A percentile compares a stretch with the other conserved stretches of the same genome.
Conservation (phyloP, 2,797 vertebrate genomes). For the Pangasius krempfi region DNA sequence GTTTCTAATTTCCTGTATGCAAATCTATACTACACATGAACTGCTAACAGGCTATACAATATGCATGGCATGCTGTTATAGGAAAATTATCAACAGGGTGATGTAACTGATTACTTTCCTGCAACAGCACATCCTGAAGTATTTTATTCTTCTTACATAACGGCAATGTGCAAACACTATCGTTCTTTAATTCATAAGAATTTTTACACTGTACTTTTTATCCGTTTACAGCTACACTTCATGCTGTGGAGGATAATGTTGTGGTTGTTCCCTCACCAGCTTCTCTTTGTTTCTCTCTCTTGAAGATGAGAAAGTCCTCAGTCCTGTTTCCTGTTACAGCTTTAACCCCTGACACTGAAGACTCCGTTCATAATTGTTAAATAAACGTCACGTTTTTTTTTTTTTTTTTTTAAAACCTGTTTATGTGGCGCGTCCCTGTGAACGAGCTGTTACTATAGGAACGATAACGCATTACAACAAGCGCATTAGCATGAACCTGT, state of each 20-base stretch:
- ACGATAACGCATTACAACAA: background rate
- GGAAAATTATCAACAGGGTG: background rate
- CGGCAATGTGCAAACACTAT: background rate
- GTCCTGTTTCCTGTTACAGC: background rate
- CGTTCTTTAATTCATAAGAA: background rate
- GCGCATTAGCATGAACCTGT: background rate
- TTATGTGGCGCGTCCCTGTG: too few species aligned
- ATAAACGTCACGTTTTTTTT: too few species aligned
- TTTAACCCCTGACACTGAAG: background rate
- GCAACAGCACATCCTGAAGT: background rate
- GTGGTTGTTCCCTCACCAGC: background rate
- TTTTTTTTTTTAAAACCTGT: too few species aligned
- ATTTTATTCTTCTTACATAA: background rate
- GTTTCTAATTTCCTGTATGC: background rate
- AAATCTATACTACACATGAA: too few species aligned
- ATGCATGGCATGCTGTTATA: background rate
- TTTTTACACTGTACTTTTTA: background rate
- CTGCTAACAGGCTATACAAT: background rate
- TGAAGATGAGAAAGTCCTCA: background rate
- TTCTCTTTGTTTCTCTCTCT: background rate
- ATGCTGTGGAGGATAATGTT: background rate
- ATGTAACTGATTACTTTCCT: background rate
- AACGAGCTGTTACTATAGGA: background rate
- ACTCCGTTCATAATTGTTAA: background rate
- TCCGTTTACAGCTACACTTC: background rate